Base-by-base conservation (phyloP, 2,888 invertebrate species). In the Habrosyne pyritoides region DNA sequence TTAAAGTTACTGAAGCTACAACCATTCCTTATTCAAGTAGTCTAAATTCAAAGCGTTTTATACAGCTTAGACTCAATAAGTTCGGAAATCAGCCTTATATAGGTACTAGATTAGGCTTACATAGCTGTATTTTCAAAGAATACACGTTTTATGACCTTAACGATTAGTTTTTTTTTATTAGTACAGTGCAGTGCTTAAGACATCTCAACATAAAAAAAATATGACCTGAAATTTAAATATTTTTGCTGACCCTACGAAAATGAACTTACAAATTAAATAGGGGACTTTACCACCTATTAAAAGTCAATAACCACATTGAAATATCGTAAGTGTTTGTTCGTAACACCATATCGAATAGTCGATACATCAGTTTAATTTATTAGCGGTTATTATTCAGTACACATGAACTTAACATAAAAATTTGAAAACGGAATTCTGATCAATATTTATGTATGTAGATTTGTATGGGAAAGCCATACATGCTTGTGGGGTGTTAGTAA, bases 381-480 rank as follows among this genome's bases (percentile, higher is more conserved):
- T 21, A 50, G 50, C 18, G 18, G 42, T 42, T 42, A 24, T 28
- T 28, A 50, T 50, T 30, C 50, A 50, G 21, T 30, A 21, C 49
- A 24, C 14, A 49, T 21, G 28, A 18, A 21, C 28, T 61, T 65
- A 54, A 46, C 59, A 61, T 60, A 57, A 54, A 50, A 56, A 51
- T 53, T 57, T n/a, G n/a, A 33, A n/a, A 33, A n/a, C n/a, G n/a
- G 33, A 33, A 33, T 33, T 28, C 47, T 49, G 49, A 55, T 59
- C 59, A 59, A 59, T 62, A 57, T 61, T 59, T 53, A 59, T 56
- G 50, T 58, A 53, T 30, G 42, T 47, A 52, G 28, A 48, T 51
- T 49, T 56, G 52, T 53, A 71, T 67, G 53, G 24, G 42, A 47
- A 47, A 53, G 21, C 26, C 47, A 36, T 52, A 36, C 52, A 50